phyloP scores from a whole-genome alignment of 2,888 invertebrate species.

The Nymphalis c-album region DNA sequence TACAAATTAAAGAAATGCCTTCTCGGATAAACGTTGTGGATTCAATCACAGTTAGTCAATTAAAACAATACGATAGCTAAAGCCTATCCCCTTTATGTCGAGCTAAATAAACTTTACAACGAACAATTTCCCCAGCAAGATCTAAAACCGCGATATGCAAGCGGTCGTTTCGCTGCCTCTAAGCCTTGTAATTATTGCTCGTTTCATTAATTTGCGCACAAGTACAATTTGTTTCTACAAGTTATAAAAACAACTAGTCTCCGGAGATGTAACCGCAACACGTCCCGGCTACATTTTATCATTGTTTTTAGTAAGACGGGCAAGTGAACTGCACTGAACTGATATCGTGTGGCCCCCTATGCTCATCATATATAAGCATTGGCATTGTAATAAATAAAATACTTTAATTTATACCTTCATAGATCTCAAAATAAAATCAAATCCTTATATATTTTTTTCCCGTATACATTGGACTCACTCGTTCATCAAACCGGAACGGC shows the following conservation, averaged over 20 bases:
- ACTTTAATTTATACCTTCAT: no score
- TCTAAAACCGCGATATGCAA: conserved; percentile 19
- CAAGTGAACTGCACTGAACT: no score
- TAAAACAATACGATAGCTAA: neutral
- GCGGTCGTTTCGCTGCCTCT: conserved; percentile 17
- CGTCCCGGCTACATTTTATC: neutral
- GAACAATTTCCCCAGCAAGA: conserved; percentile 17
- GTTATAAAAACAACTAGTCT: conserved; percentile 16
- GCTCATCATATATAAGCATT: no score
- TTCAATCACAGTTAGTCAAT: neutral
- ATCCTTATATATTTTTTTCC: no score
- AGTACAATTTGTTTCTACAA: conserved; percentile 27
- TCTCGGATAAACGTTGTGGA: no score
- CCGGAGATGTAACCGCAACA: neutral
- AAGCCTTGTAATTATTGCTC: conserved; percentile 27
- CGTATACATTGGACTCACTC: no score
- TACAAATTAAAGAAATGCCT: no score
- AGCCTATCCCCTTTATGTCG: neutral
- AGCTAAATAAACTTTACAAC: conserved; percentile 9
- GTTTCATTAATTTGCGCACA: conserved; percentile 27
- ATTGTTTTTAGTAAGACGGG: neutral
- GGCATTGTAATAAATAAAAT: no score
- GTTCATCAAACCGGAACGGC: no score
- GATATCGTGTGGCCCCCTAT: no score
- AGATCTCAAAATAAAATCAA: no score